phyloP scores from a whole-genome alignment of 2,797 vertebrate genomes.

The Tauraco hartlaubi region DNA sequence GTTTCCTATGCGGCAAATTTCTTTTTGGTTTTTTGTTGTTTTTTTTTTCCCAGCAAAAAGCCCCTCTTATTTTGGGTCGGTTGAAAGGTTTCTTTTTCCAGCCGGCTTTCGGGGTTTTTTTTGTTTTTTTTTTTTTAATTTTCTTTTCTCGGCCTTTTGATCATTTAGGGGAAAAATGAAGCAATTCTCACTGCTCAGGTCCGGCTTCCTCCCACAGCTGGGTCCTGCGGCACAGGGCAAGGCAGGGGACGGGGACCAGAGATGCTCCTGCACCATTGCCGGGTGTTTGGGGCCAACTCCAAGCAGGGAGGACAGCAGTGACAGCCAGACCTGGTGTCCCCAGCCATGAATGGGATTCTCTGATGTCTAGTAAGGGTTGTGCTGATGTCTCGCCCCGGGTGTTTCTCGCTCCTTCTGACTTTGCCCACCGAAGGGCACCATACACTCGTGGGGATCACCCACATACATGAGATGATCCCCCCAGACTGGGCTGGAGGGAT shows the following conservation, averaged over 20 bases:
- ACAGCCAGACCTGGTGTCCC: not conserved
- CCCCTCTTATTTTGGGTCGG: not conserved
- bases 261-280: not conserved
- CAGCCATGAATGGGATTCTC: rapidly evolving
- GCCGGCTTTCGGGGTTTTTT: not conserved
- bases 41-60: not conserved
- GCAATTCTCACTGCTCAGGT: rapidly evolving
- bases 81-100: conserved; percentile 33
- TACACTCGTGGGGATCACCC: rapidly evolving
- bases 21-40: not conserved
- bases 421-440: rapidly evolving
- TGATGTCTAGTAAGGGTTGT: rapidly evolving
- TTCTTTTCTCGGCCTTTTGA: not conserved
- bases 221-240: rapidly evolving
- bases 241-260: not conserved
- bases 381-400: not conserved
- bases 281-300: rapidly evolving
- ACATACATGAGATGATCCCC: rapidly evolving
- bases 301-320: rapidly evolving
- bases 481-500: rapidly evolving
- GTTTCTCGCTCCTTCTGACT: not conserved
- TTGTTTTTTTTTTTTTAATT: not conserved
- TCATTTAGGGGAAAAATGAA: not conserved
- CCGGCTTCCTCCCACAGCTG: not conserved
- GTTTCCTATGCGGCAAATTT: not conserved